phyloP scores from a whole-genome alignment of 2,888 invertebrate genomes.

The Sabatieria punctata region DNA sequence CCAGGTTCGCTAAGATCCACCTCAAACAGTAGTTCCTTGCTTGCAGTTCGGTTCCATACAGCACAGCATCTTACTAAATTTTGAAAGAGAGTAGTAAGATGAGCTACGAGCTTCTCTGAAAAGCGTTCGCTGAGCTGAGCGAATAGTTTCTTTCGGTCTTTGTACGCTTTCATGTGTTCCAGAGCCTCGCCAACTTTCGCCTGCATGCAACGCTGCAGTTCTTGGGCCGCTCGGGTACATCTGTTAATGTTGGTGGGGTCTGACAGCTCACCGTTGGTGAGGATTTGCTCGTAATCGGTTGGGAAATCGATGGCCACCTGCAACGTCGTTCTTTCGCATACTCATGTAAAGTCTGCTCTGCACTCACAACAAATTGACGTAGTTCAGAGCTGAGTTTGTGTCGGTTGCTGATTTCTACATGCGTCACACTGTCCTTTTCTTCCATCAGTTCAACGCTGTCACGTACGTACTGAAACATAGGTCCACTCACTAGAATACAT shows the following conservation, averaged over 20 bases:
- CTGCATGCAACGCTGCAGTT: neutral
- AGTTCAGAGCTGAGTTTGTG: conserved; percentile 59
- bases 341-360: too few relatives aligned
- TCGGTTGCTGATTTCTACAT: conserved; percentile 67
- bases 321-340: too few relatives aligned
- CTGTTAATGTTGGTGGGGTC: conserved; percentile 19
- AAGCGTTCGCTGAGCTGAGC: conserved; percentile 60
- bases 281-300: conserved; percentile 16
- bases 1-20: neutral
- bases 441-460: conserved; percentile 79
- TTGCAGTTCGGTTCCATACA: neutral
- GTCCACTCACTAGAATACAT: too few relatives aligned
- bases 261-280: conserved; percentile 22
- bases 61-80: conserved; percentile 48
- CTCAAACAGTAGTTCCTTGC: neutral
- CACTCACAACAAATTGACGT: conserved; percentile 52
- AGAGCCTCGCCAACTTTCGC: neutral
- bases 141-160: conserved; percentile 59
- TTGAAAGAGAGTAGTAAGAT: conserved; percentile 82
- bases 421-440: conserved; percentile 68
- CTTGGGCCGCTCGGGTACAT: conserved; percentile 13
- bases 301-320: conserved; percentile 9
- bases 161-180: conserved; percentile 49
- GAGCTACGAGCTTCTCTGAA: conserved; percentile 63
- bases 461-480: conserved; percentile 56